phyloP scores from a whole-genome alignment of 2,888 invertebrate genomes.

The Pinctada fucata region DNA sequence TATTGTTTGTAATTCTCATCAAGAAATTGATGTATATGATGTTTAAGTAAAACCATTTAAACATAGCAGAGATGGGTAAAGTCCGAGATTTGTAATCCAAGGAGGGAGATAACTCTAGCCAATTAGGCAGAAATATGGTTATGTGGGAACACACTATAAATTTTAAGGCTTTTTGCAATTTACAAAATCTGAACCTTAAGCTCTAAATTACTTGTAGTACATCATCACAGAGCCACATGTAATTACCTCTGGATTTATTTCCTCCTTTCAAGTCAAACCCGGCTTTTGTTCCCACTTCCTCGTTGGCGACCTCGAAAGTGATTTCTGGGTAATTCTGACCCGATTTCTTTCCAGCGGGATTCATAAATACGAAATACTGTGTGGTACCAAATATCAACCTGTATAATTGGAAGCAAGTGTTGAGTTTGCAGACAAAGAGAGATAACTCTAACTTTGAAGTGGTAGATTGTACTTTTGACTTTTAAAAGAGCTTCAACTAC shows the following conservation, averaged over 20 bases:
- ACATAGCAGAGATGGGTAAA: too few species aligned
- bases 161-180: too few species aligned
- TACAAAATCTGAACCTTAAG: too few species aligned
- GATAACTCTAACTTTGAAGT: neutral
- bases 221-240: neutral
- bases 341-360: conserved; percentile 74
- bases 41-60: too few species aligned
- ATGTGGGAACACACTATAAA: too few species aligned
- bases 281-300: conserved; percentile 78
- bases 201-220: too few species aligned
- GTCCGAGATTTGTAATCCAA: too few species aligned
- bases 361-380: conserved; percentile 80
- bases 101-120: too few species aligned
- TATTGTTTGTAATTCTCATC: too few species aligned
- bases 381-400: conserved; percentile 80
- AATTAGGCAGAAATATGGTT: too few species aligned
- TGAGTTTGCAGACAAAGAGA: neutral
- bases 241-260: conserved; percentile 69
- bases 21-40: too few species aligned
- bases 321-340: conserved; percentile 73
- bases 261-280: conserved; percentile 71
- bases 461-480: neutral
- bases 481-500: neutral
- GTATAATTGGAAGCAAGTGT: conserved; percentile 27
- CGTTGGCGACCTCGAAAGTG: conserved; percentile 79